phyloP scores from a whole-genome alignment of 2,797 vertebrate species.

The Ispidina picta region DNA sequence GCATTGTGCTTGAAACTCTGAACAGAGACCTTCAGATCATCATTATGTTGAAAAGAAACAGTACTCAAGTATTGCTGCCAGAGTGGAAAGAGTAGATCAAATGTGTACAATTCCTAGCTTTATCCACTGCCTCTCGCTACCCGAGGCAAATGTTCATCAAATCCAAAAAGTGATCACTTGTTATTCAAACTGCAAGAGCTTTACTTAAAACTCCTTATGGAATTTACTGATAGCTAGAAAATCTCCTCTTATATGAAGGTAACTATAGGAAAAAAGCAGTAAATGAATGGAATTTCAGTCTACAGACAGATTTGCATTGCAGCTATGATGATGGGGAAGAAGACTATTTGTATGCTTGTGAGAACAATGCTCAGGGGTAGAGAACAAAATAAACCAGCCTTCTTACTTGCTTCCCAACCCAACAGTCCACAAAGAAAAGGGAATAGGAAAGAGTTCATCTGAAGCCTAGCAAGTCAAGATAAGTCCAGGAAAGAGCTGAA shows the following conservation, averaged over 20 bases:
- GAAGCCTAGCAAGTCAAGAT: neutral
- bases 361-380: neutral
- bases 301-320: neutral
- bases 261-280: neutral
- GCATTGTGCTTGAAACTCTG: neutral
- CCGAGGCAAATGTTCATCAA: neutral
- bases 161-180: neutral
- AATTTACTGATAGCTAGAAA: neutral
- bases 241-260: neutral
- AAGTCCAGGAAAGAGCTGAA: neutral
- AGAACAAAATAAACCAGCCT: neutral
- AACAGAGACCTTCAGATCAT: neutral
- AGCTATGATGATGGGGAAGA: neutral
- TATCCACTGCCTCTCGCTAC: neutral
- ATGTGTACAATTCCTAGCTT: neutral
- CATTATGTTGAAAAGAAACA: neutral
- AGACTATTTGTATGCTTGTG: neutral
- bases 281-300: neutral
- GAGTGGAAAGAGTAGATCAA: neutral
- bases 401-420: neutral
- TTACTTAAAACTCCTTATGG: neutral
- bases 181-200: neutral
- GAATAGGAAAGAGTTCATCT: neutral
- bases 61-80: neutral
- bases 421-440: fast-evolving